Conservation (phyloP, 1,140 invertebrate genomes). For the Drosophila mauritiana region DNA sequence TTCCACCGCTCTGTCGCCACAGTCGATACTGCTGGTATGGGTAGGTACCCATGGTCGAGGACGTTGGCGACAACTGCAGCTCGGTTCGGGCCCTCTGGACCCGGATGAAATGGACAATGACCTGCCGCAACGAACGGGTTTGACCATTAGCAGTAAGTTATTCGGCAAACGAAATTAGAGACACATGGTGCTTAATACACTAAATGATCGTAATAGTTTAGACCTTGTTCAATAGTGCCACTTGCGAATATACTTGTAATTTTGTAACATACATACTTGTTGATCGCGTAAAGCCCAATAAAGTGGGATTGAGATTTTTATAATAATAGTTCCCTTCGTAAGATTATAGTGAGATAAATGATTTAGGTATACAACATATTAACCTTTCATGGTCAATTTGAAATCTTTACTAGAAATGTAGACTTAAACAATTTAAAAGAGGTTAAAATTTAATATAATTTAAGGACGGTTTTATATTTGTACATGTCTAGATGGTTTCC, state of each 20-base stretch:
- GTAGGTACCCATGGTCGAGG: constrained; percentile 3
- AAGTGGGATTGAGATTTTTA: too few relatives aligned
- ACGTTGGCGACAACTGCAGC: constrained; percentile 36
- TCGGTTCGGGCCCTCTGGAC: constrained; percentile 5
- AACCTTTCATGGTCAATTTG: too few relatives aligned
- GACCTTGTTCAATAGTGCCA: neutral
- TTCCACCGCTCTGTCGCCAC: constrained; percentile 11
- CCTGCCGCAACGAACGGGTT: constrained; percentile 37
- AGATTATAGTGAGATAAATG: neutral
- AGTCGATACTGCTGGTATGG: constrained; percentile 1
- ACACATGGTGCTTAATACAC: neutral
- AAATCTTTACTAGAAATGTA: too few relatives aligned
- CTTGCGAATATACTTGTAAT: neutral
- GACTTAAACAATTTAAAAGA: too few relatives aligned
- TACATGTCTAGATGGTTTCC: constrained; percentile 3
- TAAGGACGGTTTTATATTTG: constrained; percentile 16
- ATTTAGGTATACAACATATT: too few relatives aligned
- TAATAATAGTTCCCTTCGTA: neutral
- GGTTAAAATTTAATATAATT: neutral
- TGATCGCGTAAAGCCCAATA: too few relatives aligned
- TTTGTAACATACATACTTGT: neutral
- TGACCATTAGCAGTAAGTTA: constrained; percentile 19
- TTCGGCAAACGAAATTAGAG: constrained; percentile 16
- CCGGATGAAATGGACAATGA: constrained; percentile 37
- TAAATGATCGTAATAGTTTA: neutral